A percentile compares a stretch with the other conserved stretches of the same genome.
Evolutionary conservation across 2,888 invertebrate species (phyloP).

Genomic region (Drosophila colorata): DNA sequence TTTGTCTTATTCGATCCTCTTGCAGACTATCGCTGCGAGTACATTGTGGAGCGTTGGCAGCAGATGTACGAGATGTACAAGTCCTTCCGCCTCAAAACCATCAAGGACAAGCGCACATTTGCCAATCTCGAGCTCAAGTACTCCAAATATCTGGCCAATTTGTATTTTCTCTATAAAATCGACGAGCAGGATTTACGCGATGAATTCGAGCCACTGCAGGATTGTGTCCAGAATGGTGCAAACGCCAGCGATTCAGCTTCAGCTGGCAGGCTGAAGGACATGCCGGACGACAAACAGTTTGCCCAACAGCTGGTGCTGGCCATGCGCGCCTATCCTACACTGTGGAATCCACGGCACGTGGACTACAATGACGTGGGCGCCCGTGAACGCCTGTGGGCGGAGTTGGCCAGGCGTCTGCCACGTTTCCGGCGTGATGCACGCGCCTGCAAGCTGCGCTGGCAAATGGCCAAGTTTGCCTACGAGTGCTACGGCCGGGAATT

Average conservation of each 20-base stretch:
- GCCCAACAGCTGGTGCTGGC: slow-evolving; percentile 69
- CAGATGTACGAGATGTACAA: slow-evolving; percentile 84
- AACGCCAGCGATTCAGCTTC: slow-evolving; percentile 8
- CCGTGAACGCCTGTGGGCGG: slow-evolving; percentile 77
- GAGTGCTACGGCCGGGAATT: slow-evolving; percentile 75
- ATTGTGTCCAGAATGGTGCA: slow-evolving; percentile 49
- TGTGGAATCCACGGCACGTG: slow-evolving; percentile 78
- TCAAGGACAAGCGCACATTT: slow-evolving; percentile 72
- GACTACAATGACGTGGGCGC: slow-evolving; percentile 72
- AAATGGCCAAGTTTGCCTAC: slow-evolving; percentile 80
- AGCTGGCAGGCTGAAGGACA: slow-evolving; percentile 69
- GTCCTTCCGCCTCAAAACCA: slow-evolving; percentile 81
- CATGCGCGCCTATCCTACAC: slow-evolving; percentile 68
- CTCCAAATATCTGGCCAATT: slow-evolving; percentile 81
- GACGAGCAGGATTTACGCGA: slow-evolving; percentile 80
- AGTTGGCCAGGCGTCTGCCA: slow-evolving; percentile 70
- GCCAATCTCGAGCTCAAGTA: slow-evolving; percentile 80
- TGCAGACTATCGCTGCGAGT: slow-evolving; percentile 67
- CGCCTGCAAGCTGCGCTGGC: slow-evolving; percentile 81
- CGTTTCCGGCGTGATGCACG: slow-evolving; percentile 74
- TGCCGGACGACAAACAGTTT: slow-evolving; percentile 81
- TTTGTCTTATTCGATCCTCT: background rate
- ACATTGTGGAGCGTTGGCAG: slow-evolving; percentile 81
- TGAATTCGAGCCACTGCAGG: slow-evolving; percentile 76
- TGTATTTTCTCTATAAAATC: slow-evolving; percentile 82